phyloP scores from a whole-genome alignment of 1,140 invertebrate genomes.

The Euwallacea similis region DNA sequence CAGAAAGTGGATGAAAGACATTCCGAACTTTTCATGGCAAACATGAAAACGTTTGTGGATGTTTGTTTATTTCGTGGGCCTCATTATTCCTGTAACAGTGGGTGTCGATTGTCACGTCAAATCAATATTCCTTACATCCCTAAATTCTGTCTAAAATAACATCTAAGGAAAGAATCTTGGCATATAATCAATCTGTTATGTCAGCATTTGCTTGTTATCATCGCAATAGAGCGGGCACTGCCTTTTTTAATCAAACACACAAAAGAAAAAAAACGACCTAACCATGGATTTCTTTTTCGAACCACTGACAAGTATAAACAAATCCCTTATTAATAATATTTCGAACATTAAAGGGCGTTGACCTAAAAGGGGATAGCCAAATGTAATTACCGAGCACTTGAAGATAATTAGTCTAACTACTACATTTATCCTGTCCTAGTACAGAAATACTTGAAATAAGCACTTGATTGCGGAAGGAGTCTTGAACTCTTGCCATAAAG shows the following conservation, averaged over 20 bases:
- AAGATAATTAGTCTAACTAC: slow-evolving; percentile 2
- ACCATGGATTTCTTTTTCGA: not conserved
- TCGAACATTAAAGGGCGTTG: not conserved
- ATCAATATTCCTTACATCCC: not conserved
- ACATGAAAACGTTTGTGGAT: too few relatives aligned
- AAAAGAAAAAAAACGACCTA: not conserved
- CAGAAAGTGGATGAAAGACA: too few relatives aligned
- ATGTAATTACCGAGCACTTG: not conserved
- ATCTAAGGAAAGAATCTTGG: slow-evolving; percentile 5
- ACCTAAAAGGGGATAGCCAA: not conserved
- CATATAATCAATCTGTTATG: slow-evolving; percentile 8
- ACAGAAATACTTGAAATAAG: slow-evolving; percentile 4
- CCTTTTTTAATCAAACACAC: not conserved
- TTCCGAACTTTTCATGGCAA: too few relatives aligned
- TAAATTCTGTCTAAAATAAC: slow-evolving; percentile 2
- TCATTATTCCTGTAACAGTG: not conserved
- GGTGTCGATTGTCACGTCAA: not conserved
- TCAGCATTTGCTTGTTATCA: slow-evolving; percentile 1
- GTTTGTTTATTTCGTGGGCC: not conserved
- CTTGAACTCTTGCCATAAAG: not conserved
- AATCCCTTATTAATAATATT: not conserved
- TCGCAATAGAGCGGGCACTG: not conserved
- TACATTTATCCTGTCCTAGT: slow-evolving; percentile 1
- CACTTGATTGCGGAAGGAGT: slow-evolving; percentile 1
- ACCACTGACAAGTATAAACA: not conserved